phyloP scores from a whole-genome alignment of 2,113 vertebrate species.

The Limanda limanda region DNA sequence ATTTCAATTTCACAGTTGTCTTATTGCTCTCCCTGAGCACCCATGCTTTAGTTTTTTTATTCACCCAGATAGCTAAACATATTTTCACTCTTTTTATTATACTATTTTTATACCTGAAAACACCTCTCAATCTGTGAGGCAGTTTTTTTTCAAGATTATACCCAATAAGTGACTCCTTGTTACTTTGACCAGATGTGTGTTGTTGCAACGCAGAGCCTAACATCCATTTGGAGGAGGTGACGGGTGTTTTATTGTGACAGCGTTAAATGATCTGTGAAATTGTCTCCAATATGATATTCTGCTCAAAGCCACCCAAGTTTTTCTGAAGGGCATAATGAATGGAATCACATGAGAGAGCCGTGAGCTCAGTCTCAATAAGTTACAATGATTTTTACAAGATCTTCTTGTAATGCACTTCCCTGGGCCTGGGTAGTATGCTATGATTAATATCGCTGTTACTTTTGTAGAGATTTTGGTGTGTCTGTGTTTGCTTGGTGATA shows the following conservation, averaged over 20 bases:
- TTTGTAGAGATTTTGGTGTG: no score
- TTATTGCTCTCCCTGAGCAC: conserved; percentile 34
- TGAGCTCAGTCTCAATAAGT: conserved; percentile 46
- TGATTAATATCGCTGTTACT: not conserved
- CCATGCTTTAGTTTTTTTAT: not conserved
- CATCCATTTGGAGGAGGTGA: conserved; percentile 28
- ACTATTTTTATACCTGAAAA: not conserved
- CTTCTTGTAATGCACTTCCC: conserved; percentile 28
- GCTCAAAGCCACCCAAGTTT: conserved; percentile 46
- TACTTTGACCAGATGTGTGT: conserved; percentile 23
- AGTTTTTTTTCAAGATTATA: not conserved
- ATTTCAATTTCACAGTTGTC: conserved; percentile 38
- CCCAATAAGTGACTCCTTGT: not conserved
- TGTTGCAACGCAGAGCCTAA: conserved; percentile 11
- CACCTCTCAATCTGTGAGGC: not conserved
- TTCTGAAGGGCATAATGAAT: conserved; percentile 46
- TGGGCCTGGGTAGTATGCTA: conserved; percentile 16
- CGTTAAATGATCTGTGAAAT: conserved; percentile 71
- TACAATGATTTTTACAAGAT: conserved; percentile 49
- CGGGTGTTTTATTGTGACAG: conserved; percentile 44
- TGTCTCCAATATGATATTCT: conserved; percentile 63
- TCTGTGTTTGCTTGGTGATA: not conserved
- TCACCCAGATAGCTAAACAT: not conserved
- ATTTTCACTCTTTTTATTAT: conserved; percentile 14
- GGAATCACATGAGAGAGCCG: conserved; percentile 36